Percentiles rank a stretch among this genome's conserved stretches.
Evolutionary conservation across 2,797 vertebrate genomes (phyloP).

Genomic region (Carduelis carduelis): DNA sequence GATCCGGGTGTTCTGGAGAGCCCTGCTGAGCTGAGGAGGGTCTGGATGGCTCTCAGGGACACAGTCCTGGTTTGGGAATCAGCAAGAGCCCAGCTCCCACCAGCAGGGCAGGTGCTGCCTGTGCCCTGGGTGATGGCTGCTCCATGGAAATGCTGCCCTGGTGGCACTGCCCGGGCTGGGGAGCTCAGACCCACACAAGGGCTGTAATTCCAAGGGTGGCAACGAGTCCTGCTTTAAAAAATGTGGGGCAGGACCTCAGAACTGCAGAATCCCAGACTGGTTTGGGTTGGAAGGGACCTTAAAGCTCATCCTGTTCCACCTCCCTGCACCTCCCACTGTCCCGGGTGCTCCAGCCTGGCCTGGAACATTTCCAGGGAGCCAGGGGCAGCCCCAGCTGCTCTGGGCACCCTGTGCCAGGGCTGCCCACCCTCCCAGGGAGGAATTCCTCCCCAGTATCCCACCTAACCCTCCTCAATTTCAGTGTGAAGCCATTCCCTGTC

Average conservation of each 20-base stretch:
- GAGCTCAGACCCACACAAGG: neutral
- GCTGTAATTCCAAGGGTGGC: neutral
- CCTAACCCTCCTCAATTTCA: neutral
- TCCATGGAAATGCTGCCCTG: neutral
- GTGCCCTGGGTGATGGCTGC: neutral
- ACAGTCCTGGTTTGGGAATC: neutral
- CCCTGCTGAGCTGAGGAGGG: neutral
- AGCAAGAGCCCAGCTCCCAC: neutral
- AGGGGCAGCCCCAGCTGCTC: neutral
- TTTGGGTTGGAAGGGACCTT: neutral
- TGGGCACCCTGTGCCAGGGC: neutral
- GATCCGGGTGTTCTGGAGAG: neutral
- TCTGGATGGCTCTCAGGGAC: neutral
- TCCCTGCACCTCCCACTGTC: neutral
- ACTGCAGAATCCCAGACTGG: fast-evolving
- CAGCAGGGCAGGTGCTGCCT: neutral
- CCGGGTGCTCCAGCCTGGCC: neutral
- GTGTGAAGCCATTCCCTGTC: neutral
- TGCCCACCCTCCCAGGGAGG: neutral
- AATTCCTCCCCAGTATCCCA: neutral
- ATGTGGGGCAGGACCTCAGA: fast-evolving
- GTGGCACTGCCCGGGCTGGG: neutral
- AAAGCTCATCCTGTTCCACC: neutral
- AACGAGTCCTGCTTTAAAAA: neutral
- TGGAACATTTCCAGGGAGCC: neutral